Base-by-base conservation (phyloP, 2,888 invertebrate species). In the Drosophila paranaensis region DNA sequence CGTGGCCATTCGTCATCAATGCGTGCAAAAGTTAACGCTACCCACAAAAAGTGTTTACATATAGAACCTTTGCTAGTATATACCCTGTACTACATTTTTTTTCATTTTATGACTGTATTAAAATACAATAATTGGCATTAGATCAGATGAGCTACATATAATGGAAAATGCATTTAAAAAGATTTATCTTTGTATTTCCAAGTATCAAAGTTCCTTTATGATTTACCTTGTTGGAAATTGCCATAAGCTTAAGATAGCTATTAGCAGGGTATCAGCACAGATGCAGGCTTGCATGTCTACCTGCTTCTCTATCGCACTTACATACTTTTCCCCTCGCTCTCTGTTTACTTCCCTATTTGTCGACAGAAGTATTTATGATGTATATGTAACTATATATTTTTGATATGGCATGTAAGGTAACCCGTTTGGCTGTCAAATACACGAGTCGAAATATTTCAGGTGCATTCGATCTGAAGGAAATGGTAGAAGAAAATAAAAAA, bases 1-100 rank as follows among this genome's bases (percentile, higher is more conserved):
- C 69, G 77, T 66, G 71, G 72, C 63, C 88, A 89, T 87, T 89
- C 87, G 79, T 89, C 83, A 84, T 81, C 79, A 84, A 73, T 76
- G 84, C 75, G 79, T 81, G 74, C 66, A 84, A 76, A 78, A 84
- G 78, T 78, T 68, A 74, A 84, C 71, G 71, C 71, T 69, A 48
- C 58, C 39, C 39, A 60, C 20, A 50, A 70, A 67, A 11, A 27
- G 39, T 48, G 10, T 43, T n/a, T 9, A 11, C 30, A 39, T 9
- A 9, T 11, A 39, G 14, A 25, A 57, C 39, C 8, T n/a, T 6
- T 57, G 20, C 42, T 4, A 37, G 2, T 9, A 30, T 57, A 63
- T 66, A 79, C 48, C 54, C 56, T 46, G 13, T 30, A 54, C 4
- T 9, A 6, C 6, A 51, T 35, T 51, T 30, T 30, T 30, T 30